Evolutionary conservation across 1,140 invertebrate species (phyloP).

Genomic region (Maconellicoccus hirsutus): DNA sequence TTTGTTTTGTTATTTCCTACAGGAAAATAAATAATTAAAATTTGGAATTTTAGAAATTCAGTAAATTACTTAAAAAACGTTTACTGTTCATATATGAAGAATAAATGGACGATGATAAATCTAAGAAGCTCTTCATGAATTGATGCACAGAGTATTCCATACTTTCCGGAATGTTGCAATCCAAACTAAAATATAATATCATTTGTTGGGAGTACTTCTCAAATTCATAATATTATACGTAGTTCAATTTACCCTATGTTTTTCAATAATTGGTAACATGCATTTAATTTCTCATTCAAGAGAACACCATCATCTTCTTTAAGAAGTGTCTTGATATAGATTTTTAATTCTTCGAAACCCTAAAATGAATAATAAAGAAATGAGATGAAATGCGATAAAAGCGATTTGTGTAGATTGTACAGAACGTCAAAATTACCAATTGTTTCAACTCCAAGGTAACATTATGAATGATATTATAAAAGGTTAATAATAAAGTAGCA

Average conservation of each 20-base stretch:
- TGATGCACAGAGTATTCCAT: constrained; percentile 2
- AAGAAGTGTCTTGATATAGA: background rate
- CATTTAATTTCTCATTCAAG: constrained; percentile 15
- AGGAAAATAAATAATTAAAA: too few species aligned
- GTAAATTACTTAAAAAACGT: background rate
- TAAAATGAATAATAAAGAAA: background rate
- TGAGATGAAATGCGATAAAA: background rate
- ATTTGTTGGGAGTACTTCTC: background rate
- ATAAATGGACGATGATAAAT: constrained; percentile 1
- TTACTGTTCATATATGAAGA: constrained; percentile 4
- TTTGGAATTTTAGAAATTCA: too few species aligned
- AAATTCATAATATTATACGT: background rate
- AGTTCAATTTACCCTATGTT: background rate
- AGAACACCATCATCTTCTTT: constrained; percentile 10
- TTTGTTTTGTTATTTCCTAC: background rate
- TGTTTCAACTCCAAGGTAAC: constrained; percentile 17
- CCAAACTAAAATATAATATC: background rate
- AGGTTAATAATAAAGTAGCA: background rate
- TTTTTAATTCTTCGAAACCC: constrained; percentile 14
- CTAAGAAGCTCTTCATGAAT: constrained; percentile 1
- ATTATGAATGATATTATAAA: constrained; percentile 14
- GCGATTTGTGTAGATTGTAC: background rate
- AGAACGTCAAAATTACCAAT: background rate
- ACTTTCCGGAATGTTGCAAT: background rate
- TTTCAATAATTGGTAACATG: constrained; percentile 11